Evolutionary conservation across 2,888 invertebrate genomes (phyloP), one percentile per base, ranked within the genome.

Genomic region (Sclerodermus sp.): DNA sequence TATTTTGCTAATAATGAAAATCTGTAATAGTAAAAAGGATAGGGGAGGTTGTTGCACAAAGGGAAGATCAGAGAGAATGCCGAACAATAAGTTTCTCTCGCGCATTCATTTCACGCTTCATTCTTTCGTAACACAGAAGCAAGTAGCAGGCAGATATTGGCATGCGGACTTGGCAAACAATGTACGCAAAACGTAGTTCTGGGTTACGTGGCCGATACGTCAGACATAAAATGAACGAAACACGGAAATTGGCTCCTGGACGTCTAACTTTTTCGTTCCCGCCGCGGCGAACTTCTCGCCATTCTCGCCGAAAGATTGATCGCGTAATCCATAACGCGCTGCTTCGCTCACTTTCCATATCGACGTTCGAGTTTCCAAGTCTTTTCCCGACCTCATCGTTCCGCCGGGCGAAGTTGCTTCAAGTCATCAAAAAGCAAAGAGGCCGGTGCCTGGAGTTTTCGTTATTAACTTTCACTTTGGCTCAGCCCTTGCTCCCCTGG

Each of bases 371-470:
- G 63, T 59, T 64, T 41, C 57, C 55, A 64, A 57, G 53, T 57
- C 59, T 55, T 59, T 50, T 46, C 49, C 49, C 18, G 53, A 56
- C 53, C 62, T 59, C 61, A 55, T 64, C 65, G 55, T 57, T 34
- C 49, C 12, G 30, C 4, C 34, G 34, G 12, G 13, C 47, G 45
- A 57, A 61, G 39, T 64, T 57, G 49, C 47, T 43, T n/a, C 49
- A 51, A 59, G 63, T 64, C 62, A 64, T 64, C 65, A 64, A 60
- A 64, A 64, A 62, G 53, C 55, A 60, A 57, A 60, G 52, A 53
- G 48, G 50, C 53, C 51, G 23, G 51, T 47, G 64, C 58, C 58
- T 54, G 44, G 56, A 61, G 56, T 63, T 63, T 61, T 61, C 56
- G 53, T 55, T 53, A 36, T 42, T 34, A 61, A 64, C 64, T 64